Conservation (phyloP, 92 coral and sea anemone species). For the Epizoanthus ramosus region DNA sequence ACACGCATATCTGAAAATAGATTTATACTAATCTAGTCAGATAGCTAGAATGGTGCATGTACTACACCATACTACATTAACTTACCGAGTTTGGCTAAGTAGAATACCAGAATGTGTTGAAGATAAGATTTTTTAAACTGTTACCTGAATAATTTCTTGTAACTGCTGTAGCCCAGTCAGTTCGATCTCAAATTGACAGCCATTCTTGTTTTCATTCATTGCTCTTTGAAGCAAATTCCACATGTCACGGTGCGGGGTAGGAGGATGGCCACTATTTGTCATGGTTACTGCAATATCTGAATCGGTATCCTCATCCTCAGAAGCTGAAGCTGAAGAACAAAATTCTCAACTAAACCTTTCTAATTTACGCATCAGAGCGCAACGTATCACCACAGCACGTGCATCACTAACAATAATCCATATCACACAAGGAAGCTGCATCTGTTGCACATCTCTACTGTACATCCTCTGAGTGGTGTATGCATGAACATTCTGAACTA, state of each 20-base stretch:
- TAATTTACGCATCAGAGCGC: too few relatives aligned
- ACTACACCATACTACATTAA: too few relatives aligned
- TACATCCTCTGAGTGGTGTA: too few relatives aligned
- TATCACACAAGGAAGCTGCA: too few relatives aligned
- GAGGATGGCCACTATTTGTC: background rate
- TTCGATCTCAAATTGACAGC: background rate
- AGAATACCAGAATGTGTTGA: too few relatives aligned
- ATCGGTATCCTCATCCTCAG: slow-evolving; percentile 10
- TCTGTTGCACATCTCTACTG: too few relatives aligned
- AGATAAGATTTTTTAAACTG: background rate
- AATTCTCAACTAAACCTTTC: background rate
- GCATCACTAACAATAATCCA: too few relatives aligned
- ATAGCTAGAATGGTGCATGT: too few relatives aligned
- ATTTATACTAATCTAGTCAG: too few relatives aligned
- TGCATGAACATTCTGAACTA: background rate
- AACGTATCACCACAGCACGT: too few relatives aligned
- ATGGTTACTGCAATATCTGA: background rate
- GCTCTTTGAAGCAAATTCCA: slow-evolving; percentile 17
- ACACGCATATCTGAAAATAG: too few relatives aligned
- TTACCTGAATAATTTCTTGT: slow-evolving; percentile 27
- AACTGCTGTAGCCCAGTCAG: background rate
- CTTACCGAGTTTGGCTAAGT: too few relatives aligned
- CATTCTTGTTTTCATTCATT: background rate
- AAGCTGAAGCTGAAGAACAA: slow-evolving; percentile 17
- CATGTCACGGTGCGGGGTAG: slow-evolving; percentile 12